Base-by-base conservation (phyloP, 2,888 invertebrate species). In the Drosophila subsilvestris region DNA sequence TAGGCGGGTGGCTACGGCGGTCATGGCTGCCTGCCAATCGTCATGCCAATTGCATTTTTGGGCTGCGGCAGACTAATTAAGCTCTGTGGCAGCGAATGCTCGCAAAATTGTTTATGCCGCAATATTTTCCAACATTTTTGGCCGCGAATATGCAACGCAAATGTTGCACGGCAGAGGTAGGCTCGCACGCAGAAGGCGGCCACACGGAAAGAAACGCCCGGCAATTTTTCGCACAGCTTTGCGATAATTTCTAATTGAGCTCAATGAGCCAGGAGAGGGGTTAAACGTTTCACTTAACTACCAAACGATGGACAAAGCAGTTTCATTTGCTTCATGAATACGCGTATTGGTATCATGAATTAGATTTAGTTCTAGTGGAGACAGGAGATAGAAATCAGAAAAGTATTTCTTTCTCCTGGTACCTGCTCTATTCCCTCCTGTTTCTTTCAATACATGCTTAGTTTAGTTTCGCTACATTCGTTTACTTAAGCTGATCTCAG, bases 1-100 rank as follows among this genome's bases (percentile, higher is more conserved):
- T 37, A 14, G 37, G 37, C 37, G 37, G 37, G 37, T 25, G 25
- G 5, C 32, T 14, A 32, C 32, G 32, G 12, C 32, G 32, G 12
- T 5, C 18, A 48, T 20, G 60, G 27, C 27, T 59, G 48, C 44
- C 42, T 27, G 29, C 51, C 49, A 74, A 61, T 53, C 32, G 49
- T 50, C 58, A 63, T 45, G 54, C 44, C 74, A 67, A 63, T 79
- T 57, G 70, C 71, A 63, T 80, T 68, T 71, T 25, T 22, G 18
- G 54, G 48, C 27, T 65, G 45, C 45, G 42, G 56, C 51, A 42
- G 58, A 49, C 58, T 76, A 79, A 74, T 74, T 66, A 45, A 63
- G 55, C 61, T 63, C 49, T 63, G 48, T 55, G n/a, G 12, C 50
- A 18, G 12, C 12, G 18, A 29, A 29, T 10, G 44, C 29, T 6